Conservation (phyloP, 2,113 vertebrate genomes). For the Gambusia holbrooki region DNA sequence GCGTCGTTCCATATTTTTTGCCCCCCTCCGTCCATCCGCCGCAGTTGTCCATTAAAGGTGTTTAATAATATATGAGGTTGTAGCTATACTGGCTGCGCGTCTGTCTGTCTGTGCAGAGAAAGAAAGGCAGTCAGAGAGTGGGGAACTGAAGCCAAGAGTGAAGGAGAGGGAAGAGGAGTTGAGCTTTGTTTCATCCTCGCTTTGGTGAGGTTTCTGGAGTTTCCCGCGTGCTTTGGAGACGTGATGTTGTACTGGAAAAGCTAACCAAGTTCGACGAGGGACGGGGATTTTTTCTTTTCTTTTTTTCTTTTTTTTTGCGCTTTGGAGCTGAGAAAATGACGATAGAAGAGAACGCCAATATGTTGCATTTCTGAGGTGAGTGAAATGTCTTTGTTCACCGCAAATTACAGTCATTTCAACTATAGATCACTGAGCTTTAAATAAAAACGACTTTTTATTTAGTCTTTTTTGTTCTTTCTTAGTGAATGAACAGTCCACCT, state of each 20-base stretch:
- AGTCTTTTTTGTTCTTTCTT: not conserved
- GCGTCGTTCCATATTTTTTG: slow-evolving; percentile 30
- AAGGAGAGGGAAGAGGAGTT: slow-evolving; percentile 56
- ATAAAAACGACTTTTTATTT: not conserved
- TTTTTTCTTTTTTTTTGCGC: not conserved
- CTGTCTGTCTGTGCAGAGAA: slow-evolving; percentile 31
- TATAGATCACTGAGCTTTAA: not conserved
- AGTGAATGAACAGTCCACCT: not conserved
- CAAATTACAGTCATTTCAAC: not conserved
- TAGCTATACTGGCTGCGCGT: slow-evolving; percentile 22
- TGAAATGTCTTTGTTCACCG: slow-evolving; percentile 56
- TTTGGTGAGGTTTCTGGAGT: slow-evolving; percentile 54
- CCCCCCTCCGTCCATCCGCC: not conserved
- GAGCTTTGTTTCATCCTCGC: slow-evolving; percentile 57
- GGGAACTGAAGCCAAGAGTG: slow-evolving; percentile 34
- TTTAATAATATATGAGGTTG: slow-evolving; percentile 57
- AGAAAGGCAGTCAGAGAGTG: slow-evolving; percentile 19
- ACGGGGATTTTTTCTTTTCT: not conserved
- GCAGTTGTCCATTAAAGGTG: slow-evolving; percentile 42
- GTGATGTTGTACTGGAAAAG: slow-evolving; percentile 24
- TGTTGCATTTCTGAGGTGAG: slow-evolving; percentile 67
- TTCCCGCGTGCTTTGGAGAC: slow-evolving; percentile 36
- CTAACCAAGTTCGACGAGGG: slow-evolving; percentile 22
- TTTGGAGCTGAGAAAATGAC: slow-evolving; percentile 7
- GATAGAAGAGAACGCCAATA: slow-evolving; percentile 24